Conservation (phyloP, 2,888 invertebrate species). For the Drymonia ruficornis region DNA sequence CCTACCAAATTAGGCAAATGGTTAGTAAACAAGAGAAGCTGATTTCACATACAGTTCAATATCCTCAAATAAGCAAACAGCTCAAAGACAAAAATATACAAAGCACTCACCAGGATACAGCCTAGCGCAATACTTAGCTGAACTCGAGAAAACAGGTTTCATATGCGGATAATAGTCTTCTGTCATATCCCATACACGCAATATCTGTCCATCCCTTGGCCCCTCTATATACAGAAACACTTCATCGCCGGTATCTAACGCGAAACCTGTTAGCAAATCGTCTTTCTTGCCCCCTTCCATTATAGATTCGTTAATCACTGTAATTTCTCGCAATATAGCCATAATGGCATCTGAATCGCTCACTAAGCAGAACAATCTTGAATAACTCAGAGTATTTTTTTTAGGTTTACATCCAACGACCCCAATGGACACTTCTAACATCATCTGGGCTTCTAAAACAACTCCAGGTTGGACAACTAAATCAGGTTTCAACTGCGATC, state of each 20-base stretch:
- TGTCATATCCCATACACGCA: slow-evolving; percentile 63
- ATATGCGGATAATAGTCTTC: slow-evolving; percentile 56
- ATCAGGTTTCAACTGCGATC: slow-evolving; percentile 41
- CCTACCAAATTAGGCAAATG: too few species aligned
- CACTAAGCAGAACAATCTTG: slow-evolving; percentile 62
- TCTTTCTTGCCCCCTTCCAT: slow-evolving; percentile 27
- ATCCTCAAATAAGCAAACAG: too few species aligned
- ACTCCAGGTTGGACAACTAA: slow-evolving; percentile 52
- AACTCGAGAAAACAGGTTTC: slow-evolving; percentile 61
- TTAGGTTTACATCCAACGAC: slow-evolving; percentile 65
- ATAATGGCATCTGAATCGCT: slow-evolving; percentile 44
- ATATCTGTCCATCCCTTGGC: slow-evolving; percentile 59
- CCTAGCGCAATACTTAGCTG: slow-evolving; percentile 55
- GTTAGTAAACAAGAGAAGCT: too few species aligned
- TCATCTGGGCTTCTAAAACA: slow-evolving; percentile 69
- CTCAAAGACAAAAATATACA: neutral
- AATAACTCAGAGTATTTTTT: slow-evolving; percentile 44
- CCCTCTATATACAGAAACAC: slow-evolving; percentile 69
- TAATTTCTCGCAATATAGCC: slow-evolving; percentile 48
- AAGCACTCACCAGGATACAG: slow-evolving; percentile 61
- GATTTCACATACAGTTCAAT: too few species aligned
- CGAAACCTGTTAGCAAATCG: slow-evolving; percentile 66
- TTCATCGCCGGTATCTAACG: slow-evolving; percentile 61
- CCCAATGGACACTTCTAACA: slow-evolving; percentile 66
- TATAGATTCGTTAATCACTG: slow-evolving; percentile 54